A percentile compares a stretch with the other conserved stretches of the same genome.
These are phyloP conservation scores for Mesoclemmys tuberculata DNA, from an alignment of 2,113 vertebrate species.

Conservation along the genomic window DNA sequence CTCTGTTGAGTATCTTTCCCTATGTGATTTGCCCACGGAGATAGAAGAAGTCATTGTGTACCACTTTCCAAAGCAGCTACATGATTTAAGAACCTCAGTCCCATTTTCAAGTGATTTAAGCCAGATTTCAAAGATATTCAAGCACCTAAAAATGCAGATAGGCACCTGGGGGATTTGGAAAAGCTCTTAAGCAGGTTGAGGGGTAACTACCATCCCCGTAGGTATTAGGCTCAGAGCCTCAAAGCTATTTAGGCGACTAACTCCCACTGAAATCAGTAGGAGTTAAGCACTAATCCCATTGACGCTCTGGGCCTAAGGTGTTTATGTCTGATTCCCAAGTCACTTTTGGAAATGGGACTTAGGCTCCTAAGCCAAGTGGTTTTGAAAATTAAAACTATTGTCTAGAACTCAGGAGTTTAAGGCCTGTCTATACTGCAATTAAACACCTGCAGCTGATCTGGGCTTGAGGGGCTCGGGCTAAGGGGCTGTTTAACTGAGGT, in stretches of 20 bases:
- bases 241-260: background rate
- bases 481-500: background rate
- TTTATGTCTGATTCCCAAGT: background rate
- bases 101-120: background rate
- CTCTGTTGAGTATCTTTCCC: background rate
- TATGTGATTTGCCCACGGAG: background rate
- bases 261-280: background rate
- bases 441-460: background rate
- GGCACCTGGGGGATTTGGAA: background rate
- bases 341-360: background rate
- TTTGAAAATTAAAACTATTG: background rate
- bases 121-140: background rate
- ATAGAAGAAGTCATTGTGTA: background rate
- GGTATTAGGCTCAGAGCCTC: background rate
- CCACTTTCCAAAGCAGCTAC: background rate
- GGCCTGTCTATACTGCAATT: background rate
- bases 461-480: background rate
- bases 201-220: background rate
- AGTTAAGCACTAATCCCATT: background rate
- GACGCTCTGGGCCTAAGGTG: background rate
- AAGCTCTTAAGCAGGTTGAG: fast-evolving
- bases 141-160: background rate
- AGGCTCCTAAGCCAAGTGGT: background rate
- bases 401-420: background rate
- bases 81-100: fast-evolving